Evolutionary conservation across 1,140 invertebrate genomes (phyloP).

Genomic region (Aricia agestis): DNA sequence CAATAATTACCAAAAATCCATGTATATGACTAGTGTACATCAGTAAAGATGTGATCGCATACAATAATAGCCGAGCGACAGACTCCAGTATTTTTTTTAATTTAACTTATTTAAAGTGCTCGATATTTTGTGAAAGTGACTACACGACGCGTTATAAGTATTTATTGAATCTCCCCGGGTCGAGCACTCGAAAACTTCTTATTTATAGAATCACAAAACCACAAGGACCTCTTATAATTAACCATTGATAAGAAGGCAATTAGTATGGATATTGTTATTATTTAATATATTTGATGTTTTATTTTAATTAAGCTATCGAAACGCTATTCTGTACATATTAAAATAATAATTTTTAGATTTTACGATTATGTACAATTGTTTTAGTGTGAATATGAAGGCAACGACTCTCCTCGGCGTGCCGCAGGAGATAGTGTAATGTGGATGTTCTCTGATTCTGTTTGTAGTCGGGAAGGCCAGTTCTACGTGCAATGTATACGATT

Average conservation of each 20-base stretch:
- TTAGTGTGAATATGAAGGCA: conserved; percentile 71
- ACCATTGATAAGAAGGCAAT: conserved; percentile 76
- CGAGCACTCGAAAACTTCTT: conserved; percentile 45
- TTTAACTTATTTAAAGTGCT: conserved; percentile 52
- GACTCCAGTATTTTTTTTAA: conserved; percentile 27
- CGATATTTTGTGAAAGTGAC: conserved; percentile 29
- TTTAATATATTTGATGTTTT: conserved; percentile 77
- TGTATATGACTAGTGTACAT: conserved; percentile 65
- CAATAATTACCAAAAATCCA: conserved; percentile 77
- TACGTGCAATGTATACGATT: conserved; percentile 76
- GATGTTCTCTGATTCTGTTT: conserved; percentile 50
- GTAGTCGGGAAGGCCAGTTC: conserved; percentile 69
- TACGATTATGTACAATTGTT: conserved; percentile 74
- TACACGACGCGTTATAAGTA: not conserved
- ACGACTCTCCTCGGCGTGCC: conserved; percentile 51
- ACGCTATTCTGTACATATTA: conserved; percentile 71
- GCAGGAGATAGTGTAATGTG: conserved; percentile 52
- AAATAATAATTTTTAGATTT: conserved; percentile 69
- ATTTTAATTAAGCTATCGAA: conserved; percentile 74
- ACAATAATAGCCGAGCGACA: conserved; percentile 35
- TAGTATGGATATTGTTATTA: conserved; percentile 77
- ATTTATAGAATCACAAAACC: conserved; percentile 70
- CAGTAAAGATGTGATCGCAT: conserved; percentile 56
- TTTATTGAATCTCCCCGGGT: conserved; percentile 27
- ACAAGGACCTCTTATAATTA: conserved; percentile 77